A percentile compares a stretch with the other conserved stretches of the same genome.
Conservation (phyloP, 1,140 invertebrate species). For the Rhyacophila brunnea region DNA sequence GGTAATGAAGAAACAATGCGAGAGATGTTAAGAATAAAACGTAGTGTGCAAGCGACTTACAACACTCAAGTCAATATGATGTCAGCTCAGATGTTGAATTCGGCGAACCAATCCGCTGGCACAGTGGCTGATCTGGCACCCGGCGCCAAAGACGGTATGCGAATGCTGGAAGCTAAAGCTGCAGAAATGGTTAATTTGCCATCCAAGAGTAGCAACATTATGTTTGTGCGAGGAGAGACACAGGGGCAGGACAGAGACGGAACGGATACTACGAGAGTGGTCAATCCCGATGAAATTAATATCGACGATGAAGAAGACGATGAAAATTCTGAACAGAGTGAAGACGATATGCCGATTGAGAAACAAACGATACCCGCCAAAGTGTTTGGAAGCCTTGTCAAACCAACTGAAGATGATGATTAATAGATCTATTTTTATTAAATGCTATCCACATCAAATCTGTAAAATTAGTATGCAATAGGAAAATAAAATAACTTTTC, state of each 20-base stretch:
- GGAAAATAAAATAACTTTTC: too few species aligned
- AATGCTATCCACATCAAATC: too few species aligned
- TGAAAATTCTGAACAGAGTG: constrained; percentile 59
- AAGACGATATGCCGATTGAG: constrained; percentile 70
- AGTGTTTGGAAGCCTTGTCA: constrained; percentile 78
- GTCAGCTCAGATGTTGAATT: constrained; percentile 93
- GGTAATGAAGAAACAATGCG: constrained; percentile 99
- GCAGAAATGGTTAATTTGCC: constrained; percentile 56
- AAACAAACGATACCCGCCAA: constrained; percentile 79
- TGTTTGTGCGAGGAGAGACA: constrained; percentile 85
- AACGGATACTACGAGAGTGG: constrained; percentile 63
- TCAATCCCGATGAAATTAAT: constrained; percentile 94
- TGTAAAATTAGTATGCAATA: too few species aligned
- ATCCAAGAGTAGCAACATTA: constrained; percentile 64
- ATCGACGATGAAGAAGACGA: constrained; percentile 81
- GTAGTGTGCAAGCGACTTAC: constrained; percentile 95
- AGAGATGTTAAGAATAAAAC: constrained; percentile 97
- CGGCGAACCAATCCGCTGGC: constrained; percentile 61
- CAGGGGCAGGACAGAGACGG: constrained; percentile 71
- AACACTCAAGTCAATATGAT: constrained; percentile 98
- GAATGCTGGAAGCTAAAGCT: constrained; percentile 82
- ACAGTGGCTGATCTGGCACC: constrained; percentile 67
- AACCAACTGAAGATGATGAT: constrained; percentile 24
- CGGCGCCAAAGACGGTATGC: constrained; percentile 80
- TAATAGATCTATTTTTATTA: too few species aligned